Conservation (phyloP, 1,140 invertebrate species). For the Leptoteleia sp. region DNA sequence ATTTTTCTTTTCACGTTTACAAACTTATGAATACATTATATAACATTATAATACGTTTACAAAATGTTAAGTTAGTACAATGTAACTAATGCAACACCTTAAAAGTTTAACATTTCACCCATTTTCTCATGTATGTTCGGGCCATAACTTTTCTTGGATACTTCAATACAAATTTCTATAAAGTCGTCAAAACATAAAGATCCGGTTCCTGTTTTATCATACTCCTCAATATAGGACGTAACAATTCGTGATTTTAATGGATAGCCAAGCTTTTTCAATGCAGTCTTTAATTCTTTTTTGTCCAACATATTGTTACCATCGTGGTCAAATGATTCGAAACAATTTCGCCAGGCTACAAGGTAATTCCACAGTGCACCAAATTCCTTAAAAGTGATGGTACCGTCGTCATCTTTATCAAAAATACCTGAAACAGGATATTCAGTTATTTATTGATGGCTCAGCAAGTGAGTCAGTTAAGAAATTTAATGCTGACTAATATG, state of each 20-base stretch:
- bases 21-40: too few species aligned
- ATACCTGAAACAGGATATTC: conserved; percentile 85
- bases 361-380: conserved; percentile 98
- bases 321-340: conserved; percentile 95
- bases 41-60: too few species aligned
- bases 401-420: conserved; percentile 96
- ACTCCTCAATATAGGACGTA: conserved; percentile 87
- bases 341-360: conserved; percentile 97
- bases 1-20: too few species aligned
- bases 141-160: conserved; percentile 4
- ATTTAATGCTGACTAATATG: too few species aligned
- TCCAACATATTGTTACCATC: conserved; percentile 98
- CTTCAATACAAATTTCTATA: conserved; percentile 94
- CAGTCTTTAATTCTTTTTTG: conserved; percentile 92
- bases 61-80: too few species aligned
- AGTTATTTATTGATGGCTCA: too few species aligned
- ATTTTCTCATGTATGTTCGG: conserved; percentile 7
- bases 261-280: conserved; percentile 96
- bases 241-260: conserved; percentile 85
- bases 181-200: conserved; percentile 99
- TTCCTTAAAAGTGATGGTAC: conserved; percentile 96
- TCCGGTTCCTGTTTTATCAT: conserved; percentile 94
- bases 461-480: too few species aligned
- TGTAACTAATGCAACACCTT: too few species aligned
- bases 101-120: neutral